Percentiles rank a stretch among this genome's conserved stretches.
Conservation (phyloP, 1,140 invertebrate species). For the Eueides isabella region DNA sequence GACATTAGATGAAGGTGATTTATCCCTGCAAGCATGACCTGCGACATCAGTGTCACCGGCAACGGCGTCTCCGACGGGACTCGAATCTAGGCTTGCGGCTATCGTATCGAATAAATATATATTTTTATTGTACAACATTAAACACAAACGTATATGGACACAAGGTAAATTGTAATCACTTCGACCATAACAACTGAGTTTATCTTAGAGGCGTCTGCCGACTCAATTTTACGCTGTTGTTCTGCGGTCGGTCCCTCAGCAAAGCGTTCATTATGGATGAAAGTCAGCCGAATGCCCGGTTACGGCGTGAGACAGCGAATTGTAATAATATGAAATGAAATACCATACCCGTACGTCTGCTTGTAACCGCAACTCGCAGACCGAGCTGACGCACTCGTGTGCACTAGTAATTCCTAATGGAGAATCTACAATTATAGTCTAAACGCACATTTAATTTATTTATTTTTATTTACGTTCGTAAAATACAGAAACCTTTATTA, state of each 20-base stretch:
- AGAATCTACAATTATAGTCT: slow-evolving; percentile 52
- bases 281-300: slow-evolving; percentile 49
- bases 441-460: neutral
- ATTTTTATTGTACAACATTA: no score
- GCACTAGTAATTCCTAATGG: slow-evolving; percentile 52
- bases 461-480: neutral
- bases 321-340: slow-evolving; percentile 73
- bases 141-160: slow-evolving; percentile 11
- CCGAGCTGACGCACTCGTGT: slow-evolving; percentile 44
- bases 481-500: neutral
- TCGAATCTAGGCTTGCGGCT: no score
- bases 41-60: no score
- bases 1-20: no score
- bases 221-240: slow-evolving; percentile 53
- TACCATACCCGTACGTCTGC: slow-evolving; percentile 58
- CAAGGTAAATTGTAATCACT: slow-evolving; percentile 28
- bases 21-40: no score
- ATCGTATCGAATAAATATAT: no score
- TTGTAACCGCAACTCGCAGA: slow-evolving; percentile 52
- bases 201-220: slow-evolving; percentile 36
- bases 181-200: slow-evolving; percentile 24
- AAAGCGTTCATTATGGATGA: slow-evolving; percentile 63
- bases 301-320: slow-evolving; percentile 39
- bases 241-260: slow-evolving; percentile 58
- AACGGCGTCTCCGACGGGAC: no score